phyloP scores from a whole-genome alignment of 2,888 invertebrate genomes.

The Prionchulus punctatus region DNA sequence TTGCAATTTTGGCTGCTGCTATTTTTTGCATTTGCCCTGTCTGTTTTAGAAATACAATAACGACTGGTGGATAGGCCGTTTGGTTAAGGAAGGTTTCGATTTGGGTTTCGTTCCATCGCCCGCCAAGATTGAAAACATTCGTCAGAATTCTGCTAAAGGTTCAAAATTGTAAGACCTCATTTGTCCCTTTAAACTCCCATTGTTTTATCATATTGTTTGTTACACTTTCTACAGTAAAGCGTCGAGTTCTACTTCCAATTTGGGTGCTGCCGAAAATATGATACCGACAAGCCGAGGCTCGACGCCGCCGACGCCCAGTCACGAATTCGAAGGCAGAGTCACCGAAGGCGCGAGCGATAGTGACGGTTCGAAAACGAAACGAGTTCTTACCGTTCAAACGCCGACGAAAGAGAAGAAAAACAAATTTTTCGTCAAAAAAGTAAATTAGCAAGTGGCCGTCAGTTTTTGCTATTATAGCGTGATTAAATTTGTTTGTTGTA shows the following conservation, averaged over 20 bases:
- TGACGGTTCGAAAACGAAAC: neutral
- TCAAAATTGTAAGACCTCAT: conserved; percentile 23
- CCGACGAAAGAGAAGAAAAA: conserved; percentile 79
- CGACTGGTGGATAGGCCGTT: conserved; percentile 99
- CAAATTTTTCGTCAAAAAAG: conserved; percentile 95
- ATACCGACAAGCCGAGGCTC: conserved; percentile 54
- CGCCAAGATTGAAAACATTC: conserved; percentile 84
- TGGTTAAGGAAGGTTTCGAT: conserved; percentile 92
- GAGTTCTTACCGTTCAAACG: conserved; percentile 44
- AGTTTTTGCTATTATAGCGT: neutral
- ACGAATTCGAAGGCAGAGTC: neutral
- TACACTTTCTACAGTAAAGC: conserved; percentile 2
- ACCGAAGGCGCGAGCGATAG: no score
- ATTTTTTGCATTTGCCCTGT: no score
- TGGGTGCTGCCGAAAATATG: conserved; percentile 47
- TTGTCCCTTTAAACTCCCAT: neutral
- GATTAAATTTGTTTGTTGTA: conserved; percentile 14
- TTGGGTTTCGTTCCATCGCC: conserved; percentile 99
- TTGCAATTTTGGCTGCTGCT: neutral
- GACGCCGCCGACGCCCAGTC: conserved; percentile 93
- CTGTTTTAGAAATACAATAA: conserved; percentile 78
- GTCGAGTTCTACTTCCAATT: conserved; percentile 54
- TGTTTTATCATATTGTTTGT: neutral
- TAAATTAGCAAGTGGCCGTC: conserved; percentile 15
- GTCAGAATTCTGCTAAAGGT: conserved; percentile 37